These are phyloP conservation scores for Potamilus streckersoni DNA, from an alignment of 1,140 invertebrate genomes.

Conservation along the genomic window DNA sequence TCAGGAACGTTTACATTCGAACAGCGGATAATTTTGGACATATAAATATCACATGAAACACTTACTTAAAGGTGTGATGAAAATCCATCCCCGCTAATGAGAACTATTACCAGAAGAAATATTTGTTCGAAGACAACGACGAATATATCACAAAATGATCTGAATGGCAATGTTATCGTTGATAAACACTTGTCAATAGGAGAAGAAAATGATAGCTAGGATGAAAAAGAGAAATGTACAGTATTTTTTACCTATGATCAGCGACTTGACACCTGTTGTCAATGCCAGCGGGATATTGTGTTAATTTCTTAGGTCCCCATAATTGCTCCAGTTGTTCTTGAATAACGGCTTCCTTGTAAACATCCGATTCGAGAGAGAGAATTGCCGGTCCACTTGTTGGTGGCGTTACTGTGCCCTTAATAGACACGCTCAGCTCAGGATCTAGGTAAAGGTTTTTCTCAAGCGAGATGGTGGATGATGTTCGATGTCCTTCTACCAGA, in stretches of 20 bases:
- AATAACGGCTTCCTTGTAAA: slow-evolving; percentile 38
- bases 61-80: no score
- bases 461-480: no score
- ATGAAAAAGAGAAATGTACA: background rate
- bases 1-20: no score
- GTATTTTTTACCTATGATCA: slow-evolving; percentile 40
- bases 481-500: no score
- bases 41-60: no score
- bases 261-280: slow-evolving; percentile 45
- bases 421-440: background rate
- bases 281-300: slow-evolving; percentile 20
- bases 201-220: background rate
- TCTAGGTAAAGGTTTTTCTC: background rate
- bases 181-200: background rate
- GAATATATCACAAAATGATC: background rate
- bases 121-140: background rate
- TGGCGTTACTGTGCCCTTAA: background rate
- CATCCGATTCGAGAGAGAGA: slow-evolving; percentile 1
- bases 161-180: background rate
- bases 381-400: background rate
- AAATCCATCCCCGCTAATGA: no score
- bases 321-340: slow-evolving; percentile 43
- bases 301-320: slow-evolving; percentile 45
- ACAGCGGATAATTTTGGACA: no score
- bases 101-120: no score